Percentiles rank a stretch among this genome's conserved stretches.
These are phyloP conservation scores for Pachydiplax longipennis DNA, from an alignment of 2,888 invertebrate species.

Conservation along the genomic window DNA sequence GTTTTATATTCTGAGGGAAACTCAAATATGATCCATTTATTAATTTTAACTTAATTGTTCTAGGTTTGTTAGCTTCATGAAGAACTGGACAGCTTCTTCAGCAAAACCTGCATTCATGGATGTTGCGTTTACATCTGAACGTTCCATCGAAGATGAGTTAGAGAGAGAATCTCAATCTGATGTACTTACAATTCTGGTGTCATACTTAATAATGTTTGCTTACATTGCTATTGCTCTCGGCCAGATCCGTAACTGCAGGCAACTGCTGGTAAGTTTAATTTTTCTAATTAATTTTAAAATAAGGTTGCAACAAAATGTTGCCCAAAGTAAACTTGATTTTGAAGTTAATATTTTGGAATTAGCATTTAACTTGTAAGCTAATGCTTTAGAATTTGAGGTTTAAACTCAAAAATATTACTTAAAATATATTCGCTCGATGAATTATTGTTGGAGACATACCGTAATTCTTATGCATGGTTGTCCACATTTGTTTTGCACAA, in stretches of 20 bases:
- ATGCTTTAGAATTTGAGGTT: neutral
- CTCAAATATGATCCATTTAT: neutral
- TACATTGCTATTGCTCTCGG: conserved; percentile 96
- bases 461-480: no score
- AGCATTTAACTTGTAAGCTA: no score
- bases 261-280: conserved; percentile 63
- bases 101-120: conserved; percentile 76
- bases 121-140: conserved; percentile 85
- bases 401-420: neutral
- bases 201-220: conserved; percentile 96
- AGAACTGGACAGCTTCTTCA: conserved; percentile 72
- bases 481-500: no score
- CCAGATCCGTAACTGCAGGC: conserved; percentile 77
- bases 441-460: no score
- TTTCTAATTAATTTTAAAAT: neutral
- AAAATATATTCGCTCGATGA: no score
- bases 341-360: no score
- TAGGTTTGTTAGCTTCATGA: conserved; percentile 79
- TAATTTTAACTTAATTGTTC: conserved; percentile 22
- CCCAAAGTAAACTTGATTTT: no score
- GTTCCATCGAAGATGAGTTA: conserved; percentile 96
- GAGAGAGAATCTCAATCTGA: conserved; percentile 92
- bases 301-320: neutral
- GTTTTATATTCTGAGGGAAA: no score
- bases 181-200: conserved; percentile 88